These are phyloP conservation scores for Pseudomyrmex sp. DNA, from an alignment of 1,140 invertebrate species.

Conservation along the genomic window DNA sequence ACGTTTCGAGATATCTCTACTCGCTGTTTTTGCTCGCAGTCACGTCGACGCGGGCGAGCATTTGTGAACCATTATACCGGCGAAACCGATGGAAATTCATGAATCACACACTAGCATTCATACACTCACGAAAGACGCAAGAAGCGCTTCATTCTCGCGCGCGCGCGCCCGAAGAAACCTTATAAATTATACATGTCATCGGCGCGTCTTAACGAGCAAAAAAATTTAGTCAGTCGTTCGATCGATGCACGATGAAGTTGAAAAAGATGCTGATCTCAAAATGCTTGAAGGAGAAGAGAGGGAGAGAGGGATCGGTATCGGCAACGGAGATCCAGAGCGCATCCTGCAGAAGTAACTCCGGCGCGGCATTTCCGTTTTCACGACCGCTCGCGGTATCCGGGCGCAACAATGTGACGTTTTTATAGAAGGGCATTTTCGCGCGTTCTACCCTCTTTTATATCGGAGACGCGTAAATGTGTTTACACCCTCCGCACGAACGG, in stretches of 20 bases:
- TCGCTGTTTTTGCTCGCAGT: slow-evolving; percentile 16
- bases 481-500: not conserved
- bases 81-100: slow-evolving; percentile 50
- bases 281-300: not conserved
- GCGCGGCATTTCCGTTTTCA: slow-evolving; percentile 51
- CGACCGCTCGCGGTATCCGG: slow-evolving; percentile 23
- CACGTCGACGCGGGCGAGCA: slow-evolving; percentile 10
- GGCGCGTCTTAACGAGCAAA: slow-evolving; percentile 45
- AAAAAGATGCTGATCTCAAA: slow-evolving; percentile 21
- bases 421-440: slow-evolving; percentile 51
- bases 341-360: slow-evolving; percentile 38
- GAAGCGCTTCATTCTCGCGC: slow-evolving; percentile 1
- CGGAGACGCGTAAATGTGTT: slow-evolving; percentile 54
- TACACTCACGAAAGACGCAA: slow-evolving; percentile 28
- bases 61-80: slow-evolving; percentile 54
- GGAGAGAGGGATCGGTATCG: no score
- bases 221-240: slow-evolving; percentile 24
- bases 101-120: slow-evolving; percentile 42
- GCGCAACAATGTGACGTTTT: slow-evolving; percentile 51
- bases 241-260: not conserved
- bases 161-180: not conserved
- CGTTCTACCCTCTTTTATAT: slow-evolving; percentile 12
- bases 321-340: no score
- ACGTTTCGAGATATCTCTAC: slow-evolving; percentile 35
- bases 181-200: slow-evolving; percentile 56